A percentile compares a stretch with the other conserved stretches of the same genome.
Evolutionary conservation across 2,888 invertebrate species (phyloP).

Genomic region (Acleris laterana): DNA sequence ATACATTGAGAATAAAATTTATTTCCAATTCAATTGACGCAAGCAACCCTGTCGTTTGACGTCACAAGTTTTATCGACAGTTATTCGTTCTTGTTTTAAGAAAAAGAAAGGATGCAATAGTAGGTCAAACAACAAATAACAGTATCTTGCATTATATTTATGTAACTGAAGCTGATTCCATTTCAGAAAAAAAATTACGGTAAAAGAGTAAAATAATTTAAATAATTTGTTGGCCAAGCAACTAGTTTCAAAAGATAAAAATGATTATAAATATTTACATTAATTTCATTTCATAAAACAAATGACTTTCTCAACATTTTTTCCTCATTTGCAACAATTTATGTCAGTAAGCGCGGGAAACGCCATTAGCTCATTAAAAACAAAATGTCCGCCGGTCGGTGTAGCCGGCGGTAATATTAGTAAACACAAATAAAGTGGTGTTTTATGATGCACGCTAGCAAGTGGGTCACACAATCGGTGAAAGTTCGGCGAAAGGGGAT

Average conservation of each 20-base stretch:
- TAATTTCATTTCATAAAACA: slow-evolving; percentile 4
- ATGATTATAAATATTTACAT: background rate
- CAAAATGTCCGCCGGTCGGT: slow-evolving; percentile 20
- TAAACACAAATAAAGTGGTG: slow-evolving; percentile 37
- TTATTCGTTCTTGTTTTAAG: slow-evolving; percentile 33
- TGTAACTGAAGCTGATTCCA: background rate
- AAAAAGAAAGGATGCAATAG: slow-evolving; percentile 33
- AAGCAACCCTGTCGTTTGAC: slow-evolving; percentile 15
- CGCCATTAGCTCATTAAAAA: slow-evolving; percentile 29
- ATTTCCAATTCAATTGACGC: slow-evolving; percentile 16
- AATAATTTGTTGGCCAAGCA: background rate
- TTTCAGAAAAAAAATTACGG: background rate
- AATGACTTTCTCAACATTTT: slow-evolving; percentile 3
- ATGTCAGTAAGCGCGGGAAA: slow-evolving; percentile 26
- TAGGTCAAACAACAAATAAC: slow-evolving; percentile 25
- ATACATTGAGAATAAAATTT: background rate
- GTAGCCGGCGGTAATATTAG: slow-evolving; percentile 36
- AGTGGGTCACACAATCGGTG: slow-evolving; percentile 68
- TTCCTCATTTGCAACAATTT: slow-evolving; percentile 4
- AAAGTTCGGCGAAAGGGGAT: slow-evolving; percentile 80
- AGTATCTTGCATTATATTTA: background rate
- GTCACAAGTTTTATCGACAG: slow-evolving; percentile 26
- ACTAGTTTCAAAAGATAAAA: too few species aligned
- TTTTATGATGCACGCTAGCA: slow-evolving; percentile 41
- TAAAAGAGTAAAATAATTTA: background rate